phyloP scores from a whole-genome alignment of 1,140 invertebrate species.

The Potamilus streckersoni region DNA sequence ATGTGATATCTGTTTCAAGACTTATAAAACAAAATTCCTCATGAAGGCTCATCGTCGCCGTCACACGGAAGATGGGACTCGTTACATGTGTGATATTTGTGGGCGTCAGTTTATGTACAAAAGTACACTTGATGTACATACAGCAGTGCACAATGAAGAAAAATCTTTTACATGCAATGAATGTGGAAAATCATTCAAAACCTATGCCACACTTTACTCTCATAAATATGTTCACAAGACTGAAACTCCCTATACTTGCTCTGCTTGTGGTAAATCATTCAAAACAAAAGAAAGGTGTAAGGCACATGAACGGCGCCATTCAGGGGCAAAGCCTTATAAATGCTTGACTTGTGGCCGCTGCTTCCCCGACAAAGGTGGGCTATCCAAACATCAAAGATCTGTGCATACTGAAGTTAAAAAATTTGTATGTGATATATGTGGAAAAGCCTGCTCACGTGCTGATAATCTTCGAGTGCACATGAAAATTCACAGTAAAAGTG shows the following conservation, averaged over 20 bases:
- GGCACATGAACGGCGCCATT: slow-evolving; percentile 71
- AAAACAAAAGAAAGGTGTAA: slow-evolving; percentile 72
- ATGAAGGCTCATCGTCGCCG: slow-evolving; percentile 53
- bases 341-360: slow-evolving; percentile 71
- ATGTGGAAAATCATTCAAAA: slow-evolving; percentile 61
- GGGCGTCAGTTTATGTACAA: slow-evolving; percentile 62
- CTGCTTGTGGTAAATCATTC: slow-evolving; percentile 74
- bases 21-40: slow-evolving; percentile 54
- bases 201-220: slow-evolving; percentile 57
- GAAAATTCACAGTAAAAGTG: slow-evolving; percentile 60
- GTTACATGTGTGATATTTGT: slow-evolving; percentile 63
- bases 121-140: slow-evolving; percentile 55
- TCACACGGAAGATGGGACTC: slow-evolving; percentile 47
- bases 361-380: slow-evolving; percentile 64
- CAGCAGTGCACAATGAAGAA: slow-evolving; percentile 49
- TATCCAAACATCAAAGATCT: slow-evolving; percentile 62
- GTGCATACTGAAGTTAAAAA: slow-evolving; percentile 57
- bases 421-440: slow-evolving; percentile 65
- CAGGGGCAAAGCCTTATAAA: slow-evolving; percentile 70
- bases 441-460: slow-evolving; percentile 69
- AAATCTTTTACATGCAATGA: slow-evolving; percentile 44
- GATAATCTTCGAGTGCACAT: slow-evolving; percentile 71
- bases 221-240: slow-evolving; percentile 71
- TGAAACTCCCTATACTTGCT: slow-evolving; percentile 70
- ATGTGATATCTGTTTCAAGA: slow-evolving; percentile 56